phyloP scores from a whole-genome alignment of 2,113 vertebrate genomes.

The Turdus rufiventris region DNA sequence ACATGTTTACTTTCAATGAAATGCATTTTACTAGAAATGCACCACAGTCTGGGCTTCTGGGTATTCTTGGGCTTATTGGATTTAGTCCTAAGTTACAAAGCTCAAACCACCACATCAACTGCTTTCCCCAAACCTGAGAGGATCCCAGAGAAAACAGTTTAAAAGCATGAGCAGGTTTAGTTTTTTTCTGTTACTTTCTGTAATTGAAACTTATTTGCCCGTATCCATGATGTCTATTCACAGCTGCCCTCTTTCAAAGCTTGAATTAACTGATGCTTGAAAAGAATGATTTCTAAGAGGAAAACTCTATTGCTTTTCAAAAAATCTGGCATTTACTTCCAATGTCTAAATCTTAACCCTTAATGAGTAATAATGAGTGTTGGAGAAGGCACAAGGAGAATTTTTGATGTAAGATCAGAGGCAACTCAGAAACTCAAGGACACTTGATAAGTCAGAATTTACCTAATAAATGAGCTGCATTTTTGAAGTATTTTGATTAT shows the following conservation, averaged over 20 bases:
- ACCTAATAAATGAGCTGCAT: conserved; percentile 51
- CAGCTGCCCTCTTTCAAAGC: not conserved
- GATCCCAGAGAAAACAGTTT: not conserved
- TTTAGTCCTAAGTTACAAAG: not conserved
- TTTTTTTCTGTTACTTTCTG: not conserved
- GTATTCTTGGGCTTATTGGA: not conserved
- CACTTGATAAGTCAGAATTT: conserved; percentile 53
- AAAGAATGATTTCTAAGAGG: conserved; percentile 20
- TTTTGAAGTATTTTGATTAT: conserved; percentile 38
- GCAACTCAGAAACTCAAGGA: conserved; percentile 11
- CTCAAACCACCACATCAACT: not conserved
- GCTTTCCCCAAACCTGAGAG: not conserved
- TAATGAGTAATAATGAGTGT: conserved; percentile 45
- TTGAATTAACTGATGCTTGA: not conserved
- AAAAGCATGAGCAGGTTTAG: not conserved
- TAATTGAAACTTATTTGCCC: not conserved
- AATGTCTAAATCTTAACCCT: conserved; percentile 37
- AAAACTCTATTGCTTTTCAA: conserved; percentile 2
- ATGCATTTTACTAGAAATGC: not conserved
- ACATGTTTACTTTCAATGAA: not conserved
- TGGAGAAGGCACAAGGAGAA: conserved; percentile 45
- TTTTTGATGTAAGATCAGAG: conserved; percentile 44
- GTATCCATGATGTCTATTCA: not conserved
- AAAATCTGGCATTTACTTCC: conserved; percentile 1
- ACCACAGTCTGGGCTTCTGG: not conserved